A percentile compares a stretch with the other conserved stretches of the same genome.
phyloP scores from a whole-genome alignment of 2,797 vertebrate species.

The Arrhamphus sclerolepis region DNA sequence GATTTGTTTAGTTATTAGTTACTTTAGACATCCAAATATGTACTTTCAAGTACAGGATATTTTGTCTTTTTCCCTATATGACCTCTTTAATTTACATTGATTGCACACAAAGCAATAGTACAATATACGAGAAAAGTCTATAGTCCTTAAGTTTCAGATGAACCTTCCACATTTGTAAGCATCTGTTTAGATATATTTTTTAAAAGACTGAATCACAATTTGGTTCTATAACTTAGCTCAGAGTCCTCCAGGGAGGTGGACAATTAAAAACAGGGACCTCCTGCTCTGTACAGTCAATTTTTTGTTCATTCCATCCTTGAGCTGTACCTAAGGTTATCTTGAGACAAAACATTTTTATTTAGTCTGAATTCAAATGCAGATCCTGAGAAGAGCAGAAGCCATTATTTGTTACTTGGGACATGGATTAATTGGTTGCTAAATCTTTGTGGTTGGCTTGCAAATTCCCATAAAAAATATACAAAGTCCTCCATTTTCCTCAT shows the following conservation, averaged over 20 bases:
- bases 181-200: slow-evolving; percentile 28
- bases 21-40: too few relatives aligned
- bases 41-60: too few relatives aligned
- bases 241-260: background rate
- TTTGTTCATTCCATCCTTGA: background rate
- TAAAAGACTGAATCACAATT: slow-evolving; percentile 18
- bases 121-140: background rate
- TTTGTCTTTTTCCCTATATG: too few relatives aligned
- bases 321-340: background rate
- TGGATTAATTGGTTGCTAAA: background rate
- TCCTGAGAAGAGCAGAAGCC: background rate
- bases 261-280: background rate
- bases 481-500: slow-evolving; percentile 10
- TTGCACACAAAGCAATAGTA: slow-evolving; percentile 17
- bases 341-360: too few relatives aligned
- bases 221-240: slow-evolving; percentile 27
- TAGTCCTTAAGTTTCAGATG: slow-evolving; percentile 5
- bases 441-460: too few relatives aligned
- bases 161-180: slow-evolving; percentile 11
- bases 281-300: slow-evolving; percentile 10
- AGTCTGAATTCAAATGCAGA: slow-evolving; percentile 2
- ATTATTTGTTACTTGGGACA: background rate
- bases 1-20: too few relatives aligned
- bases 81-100: background rate
- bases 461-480: too few relatives aligned